A percentile compares a stretch with the other conserved stretches of the same genome.
phyloP scores from a whole-genome alignment of 2,888 invertebrate species.

The Kryphioiulus occultus region DNA sequence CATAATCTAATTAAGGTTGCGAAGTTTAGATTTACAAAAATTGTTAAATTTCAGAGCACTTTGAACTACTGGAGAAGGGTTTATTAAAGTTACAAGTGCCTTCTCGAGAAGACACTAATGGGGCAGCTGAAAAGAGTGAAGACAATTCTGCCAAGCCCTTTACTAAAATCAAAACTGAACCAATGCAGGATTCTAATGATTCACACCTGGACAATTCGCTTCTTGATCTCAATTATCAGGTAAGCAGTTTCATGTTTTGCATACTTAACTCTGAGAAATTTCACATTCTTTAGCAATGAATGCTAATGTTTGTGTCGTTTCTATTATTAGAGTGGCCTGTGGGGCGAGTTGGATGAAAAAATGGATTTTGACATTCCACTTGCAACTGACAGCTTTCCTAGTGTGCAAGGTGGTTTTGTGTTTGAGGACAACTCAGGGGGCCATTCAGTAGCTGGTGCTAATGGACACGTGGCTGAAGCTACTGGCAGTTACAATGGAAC shows the following conservation, averaged over 20 bases:
- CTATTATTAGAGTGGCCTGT: slow-evolving; percentile 8
- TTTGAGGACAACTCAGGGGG: neutral
- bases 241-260: neutral
- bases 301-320: neutral
- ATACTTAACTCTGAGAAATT: neutral
- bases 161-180: neutral
- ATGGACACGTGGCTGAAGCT: neutral
- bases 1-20: too few relatives aligned
- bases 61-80: slow-evolving; percentile 43
- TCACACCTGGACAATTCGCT: slow-evolving; percentile 40
- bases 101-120: neutral
- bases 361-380: slow-evolving; percentile 43
- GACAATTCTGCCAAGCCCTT: neutral
- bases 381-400: slow-evolving; percentile 33
- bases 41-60: neutral
- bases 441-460: neutral
- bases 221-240: slow-evolving; percentile 42
- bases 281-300: neutral
- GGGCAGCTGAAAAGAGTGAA: neutral
- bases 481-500: neutral
- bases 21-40: too few relatives aligned
- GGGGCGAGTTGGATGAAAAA: slow-evolving; percentile 47
- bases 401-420: neutral
- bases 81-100: neutral
- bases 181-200: slow-evolving; percentile 29